Conservation (phyloP, 1,140 invertebrate genomes). For the Melitaea cinxia region DNA sequence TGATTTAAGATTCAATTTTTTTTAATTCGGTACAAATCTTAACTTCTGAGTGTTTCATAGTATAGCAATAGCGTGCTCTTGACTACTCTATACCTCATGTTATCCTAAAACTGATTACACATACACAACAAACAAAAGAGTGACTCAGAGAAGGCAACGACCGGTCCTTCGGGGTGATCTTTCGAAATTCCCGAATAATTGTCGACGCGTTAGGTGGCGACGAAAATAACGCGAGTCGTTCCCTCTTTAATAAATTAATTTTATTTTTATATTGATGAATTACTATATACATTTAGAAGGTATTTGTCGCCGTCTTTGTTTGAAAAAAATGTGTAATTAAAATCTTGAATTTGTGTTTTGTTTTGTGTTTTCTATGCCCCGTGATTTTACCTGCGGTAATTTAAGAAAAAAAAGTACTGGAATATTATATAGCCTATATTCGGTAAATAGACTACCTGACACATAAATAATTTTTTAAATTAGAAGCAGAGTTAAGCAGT, state of each 20-base stretch:
- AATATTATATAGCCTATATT: too few relatives aligned
- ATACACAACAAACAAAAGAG: conserved; percentile 65
- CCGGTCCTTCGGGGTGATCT: conserved; percentile 74
- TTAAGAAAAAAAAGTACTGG: too few relatives aligned
- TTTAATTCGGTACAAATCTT: not conserved
- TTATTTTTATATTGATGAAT: conserved; percentile 75
- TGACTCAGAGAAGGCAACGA: conserved; percentile 75
- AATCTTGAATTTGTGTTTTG: too few relatives aligned
- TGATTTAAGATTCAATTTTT: too few relatives aligned
- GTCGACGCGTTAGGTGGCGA: conserved; percentile 72
- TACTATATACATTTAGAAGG: conserved; percentile 27
- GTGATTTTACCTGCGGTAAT: too few relatives aligned
- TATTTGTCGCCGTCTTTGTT: not conserved
- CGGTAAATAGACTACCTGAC: too few relatives aligned
- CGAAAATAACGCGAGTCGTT: conserved; percentile 72
- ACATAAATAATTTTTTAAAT: too few relatives aligned
- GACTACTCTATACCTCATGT: conserved; percentile 23
- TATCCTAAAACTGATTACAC: conserved; percentile 29
- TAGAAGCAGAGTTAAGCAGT: too few relatives aligned
- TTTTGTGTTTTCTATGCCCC: too few relatives aligned
- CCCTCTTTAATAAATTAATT: conserved; percentile 71
- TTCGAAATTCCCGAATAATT: conserved; percentile 78
- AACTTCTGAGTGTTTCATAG: too few relatives aligned
- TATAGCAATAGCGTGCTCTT: not conserved
- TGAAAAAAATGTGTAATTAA: too few relatives aligned